Percentiles rank a stretch among this genome's conserved stretches.
phyloP scores from a whole-genome alignment of 2,888 invertebrate species.

The Neuroscelio doddi region DNA sequence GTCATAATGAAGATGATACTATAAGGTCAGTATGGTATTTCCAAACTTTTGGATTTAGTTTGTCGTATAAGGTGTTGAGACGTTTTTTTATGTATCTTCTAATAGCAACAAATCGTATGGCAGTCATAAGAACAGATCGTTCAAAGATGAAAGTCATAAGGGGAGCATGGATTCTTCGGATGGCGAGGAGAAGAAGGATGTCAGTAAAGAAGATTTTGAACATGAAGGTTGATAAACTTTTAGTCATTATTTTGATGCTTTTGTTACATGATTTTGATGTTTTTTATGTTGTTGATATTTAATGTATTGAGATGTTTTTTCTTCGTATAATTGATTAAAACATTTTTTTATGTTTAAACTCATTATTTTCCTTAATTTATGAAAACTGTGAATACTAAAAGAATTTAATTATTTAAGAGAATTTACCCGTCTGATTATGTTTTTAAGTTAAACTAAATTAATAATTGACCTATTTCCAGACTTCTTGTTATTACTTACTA shows the following conservation, averaged over 20 bases:
- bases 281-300: background rate
- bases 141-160: slow-evolving; percentile 93
- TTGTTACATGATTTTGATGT: background rate
- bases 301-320: no score
- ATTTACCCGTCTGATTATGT: no score
- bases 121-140: slow-evolving; percentile 91
- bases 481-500: no score
- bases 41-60: no score
- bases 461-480: no score
- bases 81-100: background rate
- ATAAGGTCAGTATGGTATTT: slow-evolving; percentile 67
- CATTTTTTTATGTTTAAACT: no score
- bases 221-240: slow-evolving; percentile 77
- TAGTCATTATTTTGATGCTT: background rate
- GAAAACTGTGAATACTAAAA: no score
- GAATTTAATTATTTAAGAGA: no score
- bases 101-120: slow-evolving; percentile 91
- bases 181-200: slow-evolving; percentile 88
- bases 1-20: slow-evolving; percentile 78
- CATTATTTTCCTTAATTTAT: no score
- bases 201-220: slow-evolving; percentile 92
- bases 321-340: no score
- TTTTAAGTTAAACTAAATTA: no score
- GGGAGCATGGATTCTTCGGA: slow-evolving; percentile 90
- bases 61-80: background rate